Conservation (phyloP, 2,113 vertebrate species). For the Pseudorectes ferrugineus region DNA sequence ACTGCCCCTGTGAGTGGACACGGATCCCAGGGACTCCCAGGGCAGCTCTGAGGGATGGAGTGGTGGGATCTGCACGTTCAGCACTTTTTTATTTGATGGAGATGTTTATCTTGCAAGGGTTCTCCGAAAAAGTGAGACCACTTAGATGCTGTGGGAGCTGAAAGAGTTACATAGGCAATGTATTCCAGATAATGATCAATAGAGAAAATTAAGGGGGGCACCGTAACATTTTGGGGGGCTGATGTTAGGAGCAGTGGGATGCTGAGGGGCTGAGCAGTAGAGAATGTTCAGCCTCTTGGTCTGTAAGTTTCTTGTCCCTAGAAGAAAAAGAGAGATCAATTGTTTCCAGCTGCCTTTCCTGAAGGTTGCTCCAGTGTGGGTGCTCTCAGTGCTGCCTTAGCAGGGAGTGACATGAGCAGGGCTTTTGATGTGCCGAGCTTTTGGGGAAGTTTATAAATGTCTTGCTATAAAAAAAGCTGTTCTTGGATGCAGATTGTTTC, state of each 20-base stretch:
- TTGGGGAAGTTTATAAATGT: slow-evolving; percentile 41
- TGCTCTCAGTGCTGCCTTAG: neutral
- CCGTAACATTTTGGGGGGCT: neutral
- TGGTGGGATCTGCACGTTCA: neutral
- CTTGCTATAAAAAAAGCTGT: slow-evolving; percentile 38
- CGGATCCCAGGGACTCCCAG: rapidly evolving
- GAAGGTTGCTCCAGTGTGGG: neutral
- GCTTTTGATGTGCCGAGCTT: slow-evolving; percentile 11
- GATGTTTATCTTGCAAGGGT: neutral
- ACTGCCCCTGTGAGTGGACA: neutral
- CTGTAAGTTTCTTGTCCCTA: neutral
- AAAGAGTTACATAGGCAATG: neutral
- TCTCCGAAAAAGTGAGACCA: neutral
- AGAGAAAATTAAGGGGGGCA: neutral
- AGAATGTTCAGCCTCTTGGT: neutral
- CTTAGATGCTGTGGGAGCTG: neutral
- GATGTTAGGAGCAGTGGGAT: neutral
- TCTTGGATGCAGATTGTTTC: slow-evolving; percentile 47
- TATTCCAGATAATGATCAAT: neutral
- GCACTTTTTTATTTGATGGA: neutral
- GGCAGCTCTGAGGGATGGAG: neutral
- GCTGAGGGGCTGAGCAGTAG: neutral
- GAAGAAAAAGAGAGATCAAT: neutral
- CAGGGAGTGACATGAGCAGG: slow-evolving; percentile 2
- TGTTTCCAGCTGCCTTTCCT: slow-evolving; percentile 40